Evolutionary conservation across 2,797 vertebrate species (phyloP), one percentile per base, ranked within the genome.

Genomic region (Ambastaia sidthimunki): DNA sequence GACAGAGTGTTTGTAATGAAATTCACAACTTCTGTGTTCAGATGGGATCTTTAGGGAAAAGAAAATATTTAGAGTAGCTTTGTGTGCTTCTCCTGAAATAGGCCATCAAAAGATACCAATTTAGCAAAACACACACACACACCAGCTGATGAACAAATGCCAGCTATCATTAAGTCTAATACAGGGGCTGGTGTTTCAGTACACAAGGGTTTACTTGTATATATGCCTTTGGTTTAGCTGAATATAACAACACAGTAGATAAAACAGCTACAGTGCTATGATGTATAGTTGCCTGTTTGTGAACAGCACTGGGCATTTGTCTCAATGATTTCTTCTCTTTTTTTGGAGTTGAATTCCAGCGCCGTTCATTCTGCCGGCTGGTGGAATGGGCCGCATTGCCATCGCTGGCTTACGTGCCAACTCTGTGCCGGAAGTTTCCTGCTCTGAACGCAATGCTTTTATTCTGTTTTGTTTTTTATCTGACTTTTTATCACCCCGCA

Each of bases 301-400:
- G 83, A 83, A 86, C 71, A 23, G 76, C 16, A 41, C 71, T 18
- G 71, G 82, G 76, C 82, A 90, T 91, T 91, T 88, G 83, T 92
- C 90, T 93, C 89, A 88, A 86, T 90, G 88, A 87, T 69, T 73
- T 80, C 85, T 89, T 78, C 62, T 83, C 78, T 88, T 44, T 52
- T n/a, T 52, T 89, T 91, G 87, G 88, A 87, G 86, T 88, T 88
- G 79, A 84, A 85, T 83, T 89, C 83, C 89, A 78, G 83, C 86
- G 85, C 87, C 88, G 86, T 57, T 83, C 86, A 78, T 86, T 83
- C 87, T 82, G 85, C 73, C 76, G 5, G 13, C 15, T 52, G 52
- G 31, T 72, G 68, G 52, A 82, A 60, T 23, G n/a, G 28, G 62
- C n/a, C 28, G 15, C 59, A 10, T 28, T 18, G 19, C 21, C 50